These are phyloP conservation scores for Sparus aurata DNA, from an alignment of 2,797 vertebrate species.

Conservation along the genomic window DNA sequence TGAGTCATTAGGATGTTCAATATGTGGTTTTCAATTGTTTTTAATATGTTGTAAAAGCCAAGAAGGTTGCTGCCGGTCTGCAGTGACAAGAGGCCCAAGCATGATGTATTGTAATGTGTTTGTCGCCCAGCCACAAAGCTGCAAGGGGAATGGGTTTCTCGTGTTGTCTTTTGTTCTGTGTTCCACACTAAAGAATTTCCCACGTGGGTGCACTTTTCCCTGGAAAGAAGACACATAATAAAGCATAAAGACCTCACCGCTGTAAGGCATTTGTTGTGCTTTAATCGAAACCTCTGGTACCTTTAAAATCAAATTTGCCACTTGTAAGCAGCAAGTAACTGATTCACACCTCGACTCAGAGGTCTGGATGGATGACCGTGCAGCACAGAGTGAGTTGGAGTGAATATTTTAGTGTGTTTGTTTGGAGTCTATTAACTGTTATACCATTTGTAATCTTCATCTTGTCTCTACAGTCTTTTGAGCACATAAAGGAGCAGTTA, in stretches of 20 bases:
- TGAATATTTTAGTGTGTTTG: slow-evolving; percentile 1
- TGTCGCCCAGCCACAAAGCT: slow-evolving; percentile 29
- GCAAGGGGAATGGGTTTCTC: slow-evolving; percentile 6
- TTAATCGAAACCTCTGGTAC: slow-evolving; percentile 44
- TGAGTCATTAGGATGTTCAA: neutral
- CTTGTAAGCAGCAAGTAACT: slow-evolving; percentile 60
- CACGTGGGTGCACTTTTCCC: slow-evolving; percentile 20
- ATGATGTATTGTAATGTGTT: slow-evolving; percentile 40
- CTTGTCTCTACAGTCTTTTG: neutral
- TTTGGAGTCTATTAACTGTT: neutral
- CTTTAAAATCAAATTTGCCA: slow-evolving; percentile 52
- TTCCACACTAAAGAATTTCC: slow-evolving; percentile 10
- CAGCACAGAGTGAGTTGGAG: slow-evolving; percentile 1
- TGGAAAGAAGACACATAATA: slow-evolving; percentile 49
- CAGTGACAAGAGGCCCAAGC: slow-evolving; percentile 1
- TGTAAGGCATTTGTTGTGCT: slow-evolving; percentile 29
- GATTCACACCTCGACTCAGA: slow-evolving; percentile 37
- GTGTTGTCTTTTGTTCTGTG: slow-evolving; percentile 33
- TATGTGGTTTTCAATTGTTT: neutral
- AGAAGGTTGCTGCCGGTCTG: slow-evolving; percentile 1
- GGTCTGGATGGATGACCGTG: slow-evolving; percentile 23
- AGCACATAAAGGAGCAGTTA: neutral
- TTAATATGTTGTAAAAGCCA: neutral
- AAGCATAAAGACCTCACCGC: slow-evolving; percentile 35
- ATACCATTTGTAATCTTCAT: neutral